These are phyloP conservation scores for Sardinella longiceps DNA, from an alignment of 2,797 vertebrate species.

Conservation along the genomic window DNA sequence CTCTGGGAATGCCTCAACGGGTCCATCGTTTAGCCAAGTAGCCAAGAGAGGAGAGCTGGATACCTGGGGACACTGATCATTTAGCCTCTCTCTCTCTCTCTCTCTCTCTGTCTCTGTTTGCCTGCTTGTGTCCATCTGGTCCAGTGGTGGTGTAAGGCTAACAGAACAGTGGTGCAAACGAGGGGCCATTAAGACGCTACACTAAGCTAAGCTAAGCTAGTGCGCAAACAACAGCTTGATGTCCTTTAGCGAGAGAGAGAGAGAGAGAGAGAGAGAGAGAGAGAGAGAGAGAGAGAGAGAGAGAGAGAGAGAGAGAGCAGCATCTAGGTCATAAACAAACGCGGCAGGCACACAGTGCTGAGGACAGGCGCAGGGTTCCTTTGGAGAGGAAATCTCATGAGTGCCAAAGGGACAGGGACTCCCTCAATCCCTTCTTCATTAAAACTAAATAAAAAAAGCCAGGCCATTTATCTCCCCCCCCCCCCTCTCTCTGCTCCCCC, in stretches of 20 bases:
- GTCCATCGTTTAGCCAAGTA: conserved; percentile 56
- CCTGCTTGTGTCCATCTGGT: conserved; percentile 45
- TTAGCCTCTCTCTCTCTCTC: conserved; percentile 41
- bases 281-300: too few species aligned
- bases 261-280: too few species aligned
- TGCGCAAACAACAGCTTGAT: conserved; percentile 44
- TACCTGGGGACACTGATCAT: conserved; percentile 55
- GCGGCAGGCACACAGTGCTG: conserved; percentile 16
- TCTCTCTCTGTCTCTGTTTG: not conserved
- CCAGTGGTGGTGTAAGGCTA: conserved; percentile 32
- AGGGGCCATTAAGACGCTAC: conserved; percentile 51
- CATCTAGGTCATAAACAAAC: conserved; percentile 77
- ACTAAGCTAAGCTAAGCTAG: conserved; percentile 43
- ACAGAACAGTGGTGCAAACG: conserved; percentile 48
- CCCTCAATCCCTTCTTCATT: conserved; percentile 82
- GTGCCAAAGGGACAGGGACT: conserved; percentile 65
- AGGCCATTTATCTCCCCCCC: conserved; percentile 79
- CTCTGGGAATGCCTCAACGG: conserved; percentile 52
- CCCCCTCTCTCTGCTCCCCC: conserved; percentile 52
- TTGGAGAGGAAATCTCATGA: conserved; percentile 61
- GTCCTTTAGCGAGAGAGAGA: conserved; percentile 53
- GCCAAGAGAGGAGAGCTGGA: conserved; percentile 55
- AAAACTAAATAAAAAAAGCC: conserved; percentile 82
- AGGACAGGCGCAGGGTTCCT: conserved; percentile 57
- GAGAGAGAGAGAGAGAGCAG: too few species aligned